Conservation (phyloP, 2,888 invertebrate species). For the Liodrosophila aerea region DNA sequence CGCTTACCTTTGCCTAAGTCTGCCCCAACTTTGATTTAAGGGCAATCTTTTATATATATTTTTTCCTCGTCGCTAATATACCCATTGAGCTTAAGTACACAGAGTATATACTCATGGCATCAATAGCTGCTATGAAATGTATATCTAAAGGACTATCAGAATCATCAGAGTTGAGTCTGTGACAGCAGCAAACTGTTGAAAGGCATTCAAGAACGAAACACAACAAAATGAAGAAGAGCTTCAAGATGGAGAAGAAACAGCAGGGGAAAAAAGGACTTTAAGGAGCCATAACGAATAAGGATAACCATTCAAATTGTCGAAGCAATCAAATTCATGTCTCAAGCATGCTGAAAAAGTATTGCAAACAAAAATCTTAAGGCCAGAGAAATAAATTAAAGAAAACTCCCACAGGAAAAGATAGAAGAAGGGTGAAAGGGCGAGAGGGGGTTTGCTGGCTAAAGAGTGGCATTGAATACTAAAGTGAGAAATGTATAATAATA, state of each 20-base stretch:
- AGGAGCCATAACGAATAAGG: conserved; percentile 13
- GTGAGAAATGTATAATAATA: not conserved
- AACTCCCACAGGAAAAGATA: conserved; percentile 1
- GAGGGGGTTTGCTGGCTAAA: too few relatives aligned
- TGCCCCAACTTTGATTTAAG: too few relatives aligned
- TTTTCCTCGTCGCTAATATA: conserved; percentile 1
- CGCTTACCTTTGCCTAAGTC: too few relatives aligned
- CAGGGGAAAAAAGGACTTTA: conserved; percentile 24
- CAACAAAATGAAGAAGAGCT: not conserved
- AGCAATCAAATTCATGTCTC: conserved; percentile 60
- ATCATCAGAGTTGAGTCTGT: conserved; percentile 35
- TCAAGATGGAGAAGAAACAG: not conserved
- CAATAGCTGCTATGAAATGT: conserved; percentile 50
- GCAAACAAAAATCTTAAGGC: conserved; percentile 24
- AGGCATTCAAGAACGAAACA: conserved; percentile 12
- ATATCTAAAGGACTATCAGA: conserved; percentile 51
- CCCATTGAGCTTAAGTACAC: conserved; percentile 2
- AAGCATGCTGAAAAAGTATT: conserved; percentile 28
- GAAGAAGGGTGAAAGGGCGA: too few relatives aligned
- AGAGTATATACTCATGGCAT: conserved; percentile 1
- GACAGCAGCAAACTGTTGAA: conserved; percentile 45
- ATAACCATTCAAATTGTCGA: conserved; percentile 42
- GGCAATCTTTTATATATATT: too few relatives aligned
- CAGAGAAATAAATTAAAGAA: conserved; percentile 13
- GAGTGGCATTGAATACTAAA: conserved; percentile 1